phyloP scores from a whole-genome alignment of 2,113 vertebrate genomes.

The Nibea coibor region DNA sequence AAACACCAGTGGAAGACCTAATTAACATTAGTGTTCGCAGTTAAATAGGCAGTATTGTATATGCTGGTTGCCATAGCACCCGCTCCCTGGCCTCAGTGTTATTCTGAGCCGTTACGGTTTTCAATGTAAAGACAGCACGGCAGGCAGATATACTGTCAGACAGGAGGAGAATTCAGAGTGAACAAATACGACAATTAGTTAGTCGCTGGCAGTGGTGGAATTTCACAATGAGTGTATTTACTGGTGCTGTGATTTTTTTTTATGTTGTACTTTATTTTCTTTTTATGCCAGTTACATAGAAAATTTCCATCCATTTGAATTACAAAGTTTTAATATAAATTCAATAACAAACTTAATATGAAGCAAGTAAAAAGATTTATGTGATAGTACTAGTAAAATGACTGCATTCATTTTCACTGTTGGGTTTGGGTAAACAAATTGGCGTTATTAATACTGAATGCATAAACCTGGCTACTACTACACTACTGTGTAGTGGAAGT shows the following conservation, averaged over 20 bases:
- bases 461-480: too few relatives aligned
- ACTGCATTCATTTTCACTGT: too few relatives aligned
- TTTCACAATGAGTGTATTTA: background rate
- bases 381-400: too few relatives aligned
- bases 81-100: constrained; percentile 11
- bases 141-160: constrained; percentile 12
- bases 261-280: background rate
- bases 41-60: constrained; percentile 6
- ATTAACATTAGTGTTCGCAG: constrained; percentile 4
- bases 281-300: background rate
- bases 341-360: too few relatives aligned
- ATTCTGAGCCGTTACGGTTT: constrained; percentile 28
- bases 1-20: background rate
- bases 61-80: constrained; percentile 28
- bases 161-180: background rate
- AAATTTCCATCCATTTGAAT: too few relatives aligned
- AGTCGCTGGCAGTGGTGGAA: background rate
- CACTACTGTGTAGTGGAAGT: too few relatives aligned
- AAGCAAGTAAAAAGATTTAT: too few relatives aligned
- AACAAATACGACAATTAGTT: background rate
- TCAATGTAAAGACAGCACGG: constrained; percentile 19
- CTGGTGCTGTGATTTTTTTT: background rate
- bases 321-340: too few relatives aligned
- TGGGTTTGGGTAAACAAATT: too few relatives aligned
- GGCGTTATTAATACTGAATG: too few relatives aligned